A percentile compares a stretch with the other conserved stretches of the same genome.
Conservation (phyloP, 2,113 vertebrate species). For the Monopterus albus region DNA sequence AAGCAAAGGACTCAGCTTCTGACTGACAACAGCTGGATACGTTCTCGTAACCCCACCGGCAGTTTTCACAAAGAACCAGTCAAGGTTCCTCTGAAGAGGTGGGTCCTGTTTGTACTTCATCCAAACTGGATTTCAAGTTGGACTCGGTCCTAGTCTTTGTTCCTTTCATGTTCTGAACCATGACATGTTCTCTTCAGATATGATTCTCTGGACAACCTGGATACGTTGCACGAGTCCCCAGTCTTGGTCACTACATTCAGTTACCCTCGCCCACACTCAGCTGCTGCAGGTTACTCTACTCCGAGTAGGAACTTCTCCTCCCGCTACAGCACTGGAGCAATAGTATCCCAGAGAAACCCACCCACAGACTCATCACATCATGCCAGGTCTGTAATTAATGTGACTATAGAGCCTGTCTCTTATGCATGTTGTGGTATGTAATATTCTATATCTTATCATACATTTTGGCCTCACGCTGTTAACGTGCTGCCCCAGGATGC, state of each 20-base stretch:
- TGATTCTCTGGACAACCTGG: slow-evolving; percentile 93
- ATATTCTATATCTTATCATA: background rate
- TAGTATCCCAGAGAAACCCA: slow-evolving; percentile 17
- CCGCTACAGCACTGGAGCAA: slow-evolving; percentile 63
- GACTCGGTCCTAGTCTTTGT: background rate
- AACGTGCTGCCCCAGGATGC: slow-evolving; percentile 85
- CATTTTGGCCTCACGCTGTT: slow-evolving; percentile 36
- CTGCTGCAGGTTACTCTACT: slow-evolving; percentile 72
- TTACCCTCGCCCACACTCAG: slow-evolving; percentile 77
- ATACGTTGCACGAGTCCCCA: slow-evolving; percentile 67
- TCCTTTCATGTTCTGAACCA: background rate
- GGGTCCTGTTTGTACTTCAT: background rate
- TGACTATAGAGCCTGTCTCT: background rate
- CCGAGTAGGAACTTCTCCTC: slow-evolving; percentile 66
- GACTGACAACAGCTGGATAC: slow-evolving; percentile 97
- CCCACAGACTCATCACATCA: slow-evolving; percentile 53
- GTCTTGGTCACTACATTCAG: slow-evolving; percentile 43
- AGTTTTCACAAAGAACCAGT: slow-evolving; percentile 87
- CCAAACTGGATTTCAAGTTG: background rate
- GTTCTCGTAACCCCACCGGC: slow-evolving; percentile 88
- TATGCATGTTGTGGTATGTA: background rate
- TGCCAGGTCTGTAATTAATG: slow-evolving; percentile 77
- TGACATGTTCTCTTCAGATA: slow-evolving; percentile 80
- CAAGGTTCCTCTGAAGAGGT: slow-evolving; percentile 87
- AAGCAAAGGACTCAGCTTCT: slow-evolving; percentile 91